Evolutionary conservation across 2,888 invertebrate genomes (phyloP), one percentile per base, ranked within the genome.

Genomic region (Yponomeuta cagnagella): DNA sequence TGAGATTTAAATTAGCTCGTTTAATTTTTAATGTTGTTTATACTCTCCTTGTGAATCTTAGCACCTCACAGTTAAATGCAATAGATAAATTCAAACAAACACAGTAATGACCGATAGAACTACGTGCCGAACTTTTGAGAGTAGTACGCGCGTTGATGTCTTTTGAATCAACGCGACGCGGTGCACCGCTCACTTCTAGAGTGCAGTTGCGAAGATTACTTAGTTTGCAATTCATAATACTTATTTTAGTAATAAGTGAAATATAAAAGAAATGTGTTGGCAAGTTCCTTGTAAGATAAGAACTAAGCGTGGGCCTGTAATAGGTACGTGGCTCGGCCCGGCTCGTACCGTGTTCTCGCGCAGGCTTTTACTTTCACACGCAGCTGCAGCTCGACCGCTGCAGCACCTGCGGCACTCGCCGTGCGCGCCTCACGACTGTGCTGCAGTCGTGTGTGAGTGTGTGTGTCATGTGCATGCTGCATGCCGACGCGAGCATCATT

Each of bases 121-220:
- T 23, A 23, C 23, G 33, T 1, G 63, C 9, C 4, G 69, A 52
- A 69, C 70, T 65, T 70, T 70, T 48, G 23, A 52, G 52, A 37
- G 52, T 48, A 48, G 72, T 48, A 70, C 70, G 75, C 79, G 81
- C 82, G 81, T 82, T 80, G 77, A 80, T 75, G 77, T 81, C 81
- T 82, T 82, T 82, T 76, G 64, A 66, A 71, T 65, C 15, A 69
- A 68, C n/a, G 30, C 64, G 64, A 3, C 30, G 12, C 23, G 10
- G 6, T 2, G 15, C 52, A 5, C 15, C 52, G 12, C 12, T 2
- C 52, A 58, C 8, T 58, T 15, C 15, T 58, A 58, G 12, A 5
- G 4, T 52, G 10, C 63, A 33, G 33, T 33, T 33, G 0, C 33
- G 1, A 5, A 33, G 33, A 4, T 33, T 33, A 33, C 33, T 33